Evolutionary conservation across 2,888 invertebrate genomes (phyloP).

Genomic region (Norana najaformis): DNA sequence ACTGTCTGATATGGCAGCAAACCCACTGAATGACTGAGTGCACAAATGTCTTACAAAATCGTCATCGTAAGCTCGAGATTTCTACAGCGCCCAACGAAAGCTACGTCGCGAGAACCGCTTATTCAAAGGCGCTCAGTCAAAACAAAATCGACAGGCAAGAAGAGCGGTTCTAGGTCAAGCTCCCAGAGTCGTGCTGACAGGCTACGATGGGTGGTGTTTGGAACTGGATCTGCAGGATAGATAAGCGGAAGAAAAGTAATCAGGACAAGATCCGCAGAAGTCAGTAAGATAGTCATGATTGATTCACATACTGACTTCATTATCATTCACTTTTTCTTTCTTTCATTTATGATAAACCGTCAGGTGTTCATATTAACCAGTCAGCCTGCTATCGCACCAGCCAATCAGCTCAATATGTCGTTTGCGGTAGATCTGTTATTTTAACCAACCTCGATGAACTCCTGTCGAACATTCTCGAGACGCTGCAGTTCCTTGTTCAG

Average conservation of each 20-base stretch:
- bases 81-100: too few species aligned
- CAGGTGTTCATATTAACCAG: background rate
- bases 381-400: background rate
- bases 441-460: conserved; percentile 62
- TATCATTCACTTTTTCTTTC: background rate
- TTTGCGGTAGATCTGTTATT: background rate
- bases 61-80: too few species aligned
- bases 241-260: background rate
- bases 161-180: too few species aligned
- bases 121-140: too few species aligned
- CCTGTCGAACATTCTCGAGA: conserved; percentile 62
- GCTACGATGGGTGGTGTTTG: too few species aligned
- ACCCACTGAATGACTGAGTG: too few species aligned
- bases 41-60: too few species aligned
- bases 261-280: background rate
- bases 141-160: too few species aligned
- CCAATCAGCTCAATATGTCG: background rate
- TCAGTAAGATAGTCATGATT: background rate
- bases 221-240: too few species aligned
- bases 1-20: too few species aligned
- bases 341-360: background rate
- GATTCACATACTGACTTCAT: background rate
- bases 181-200: too few species aligned
- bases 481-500: conserved; percentile 64
- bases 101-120: too few species aligned